Evolutionary conservation across 2,888 invertebrate species (phyloP).

Genomic region (Gortyna flavago): DNA sequence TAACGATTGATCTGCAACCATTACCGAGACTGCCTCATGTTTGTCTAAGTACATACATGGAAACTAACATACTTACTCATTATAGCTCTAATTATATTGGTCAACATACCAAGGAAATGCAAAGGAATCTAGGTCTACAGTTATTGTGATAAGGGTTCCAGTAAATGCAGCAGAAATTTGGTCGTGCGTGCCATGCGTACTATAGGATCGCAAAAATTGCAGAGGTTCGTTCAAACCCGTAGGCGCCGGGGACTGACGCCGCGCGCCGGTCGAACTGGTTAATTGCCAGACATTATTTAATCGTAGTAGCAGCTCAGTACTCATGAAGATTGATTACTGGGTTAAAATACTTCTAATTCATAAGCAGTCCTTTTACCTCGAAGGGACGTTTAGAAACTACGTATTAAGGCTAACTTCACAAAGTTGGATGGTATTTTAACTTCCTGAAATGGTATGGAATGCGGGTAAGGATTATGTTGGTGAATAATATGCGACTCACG

Average conservation of each 20-base stretch:
- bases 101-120: conserved; percentile 14
- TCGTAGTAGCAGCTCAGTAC: conserved; percentile 71
- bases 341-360: conserved; percentile 73
- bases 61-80: conserved; percentile 36
- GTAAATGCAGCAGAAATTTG: conserved; percentile 38
- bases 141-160: conserved; percentile 30
- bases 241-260: conserved; percentile 73
- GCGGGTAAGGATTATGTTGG: conserved; percentile 41
- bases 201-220: conserved; percentile 60
- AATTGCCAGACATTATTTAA: conserved; percentile 79
- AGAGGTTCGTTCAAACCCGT: conserved; percentile 68
- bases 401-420: conserved; percentile 52
- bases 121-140: conserved; percentile 37
- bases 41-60: conserved; percentile 63
- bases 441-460: conserved; percentile 54
- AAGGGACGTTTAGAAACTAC: conserved; percentile 65
- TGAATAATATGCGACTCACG: conserved; percentile 63
- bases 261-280: conserved; percentile 77
- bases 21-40: conserved; percentile 62
- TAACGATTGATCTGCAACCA: conserved; percentile 68
- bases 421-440: conserved; percentile 39
- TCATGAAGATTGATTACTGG: conserved; percentile 77
- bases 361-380: conserved; percentile 54
- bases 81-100: conserved; percentile 63
- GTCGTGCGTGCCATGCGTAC: conserved; percentile 47